phyloP scores from a whole-genome alignment of 2,888 invertebrate species.

The Cynaeus angustus region DNA sequence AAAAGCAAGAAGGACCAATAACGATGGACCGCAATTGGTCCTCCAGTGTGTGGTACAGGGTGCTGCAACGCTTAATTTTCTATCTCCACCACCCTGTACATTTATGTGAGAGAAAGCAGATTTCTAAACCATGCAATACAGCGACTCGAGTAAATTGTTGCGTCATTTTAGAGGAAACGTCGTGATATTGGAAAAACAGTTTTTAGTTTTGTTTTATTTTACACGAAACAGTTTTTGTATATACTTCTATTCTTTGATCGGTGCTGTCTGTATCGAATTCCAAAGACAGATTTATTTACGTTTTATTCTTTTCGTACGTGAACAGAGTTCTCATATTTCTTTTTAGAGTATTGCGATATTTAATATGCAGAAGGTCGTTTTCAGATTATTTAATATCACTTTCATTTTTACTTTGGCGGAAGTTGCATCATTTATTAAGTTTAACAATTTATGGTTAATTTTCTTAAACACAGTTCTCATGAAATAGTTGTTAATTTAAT shows the following conservation, averaged over 20 bases:
- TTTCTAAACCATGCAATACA: conserved; percentile 11
- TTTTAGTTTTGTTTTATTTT: neutral
- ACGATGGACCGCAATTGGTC: conserved; percentile 41
- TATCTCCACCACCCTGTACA: conserved; percentile 36
- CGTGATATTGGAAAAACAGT: neutral
- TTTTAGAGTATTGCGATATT: too few relatives aligned
- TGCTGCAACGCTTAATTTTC: conserved; percentile 51
- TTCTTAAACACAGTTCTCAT: too few relatives aligned
- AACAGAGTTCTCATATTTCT: too few relatives aligned
- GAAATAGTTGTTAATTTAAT: too few relatives aligned
- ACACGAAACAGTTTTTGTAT: neutral
- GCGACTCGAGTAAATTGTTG: neutral
- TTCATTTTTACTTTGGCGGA: too few relatives aligned
- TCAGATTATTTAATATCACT: too few relatives aligned
- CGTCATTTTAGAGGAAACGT: neutral
- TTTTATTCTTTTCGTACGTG: too few relatives aligned
- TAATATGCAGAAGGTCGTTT: too few relatives aligned
- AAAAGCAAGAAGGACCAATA: conserved; percentile 12
- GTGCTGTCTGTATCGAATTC: too few relatives aligned
- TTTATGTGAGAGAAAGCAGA: conserved; percentile 18
- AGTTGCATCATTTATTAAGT: too few relatives aligned
- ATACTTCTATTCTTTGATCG: neutral
- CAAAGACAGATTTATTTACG: too few relatives aligned
- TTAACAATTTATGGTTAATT: too few relatives aligned
- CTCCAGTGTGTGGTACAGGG: conserved; percentile 53